A percentile compares a stretch with the other conserved stretches of the same genome.
phyloP scores from a whole-genome alignment of 2,797 vertebrate species.

The Sphenopsis melanotis region DNA sequence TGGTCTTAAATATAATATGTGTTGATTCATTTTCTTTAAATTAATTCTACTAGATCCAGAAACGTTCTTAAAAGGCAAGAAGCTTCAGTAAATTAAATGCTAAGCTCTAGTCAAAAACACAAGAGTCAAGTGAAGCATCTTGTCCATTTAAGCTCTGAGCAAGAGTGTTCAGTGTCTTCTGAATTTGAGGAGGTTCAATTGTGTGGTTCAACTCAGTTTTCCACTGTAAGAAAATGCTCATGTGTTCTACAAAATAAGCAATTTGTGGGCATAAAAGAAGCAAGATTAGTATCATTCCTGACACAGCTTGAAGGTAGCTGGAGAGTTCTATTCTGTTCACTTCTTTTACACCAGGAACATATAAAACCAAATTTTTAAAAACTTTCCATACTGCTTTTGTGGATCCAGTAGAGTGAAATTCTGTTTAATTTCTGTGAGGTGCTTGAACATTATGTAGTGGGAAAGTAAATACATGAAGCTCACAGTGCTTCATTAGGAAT shows the following conservation, averaged over 20 bases:
- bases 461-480: not conserved
- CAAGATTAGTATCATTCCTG: not conserved
- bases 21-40: not conserved
- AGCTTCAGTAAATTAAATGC: not conserved
- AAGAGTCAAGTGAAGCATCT: not conserved
- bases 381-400: not conserved
- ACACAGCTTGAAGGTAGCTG: not conserved
- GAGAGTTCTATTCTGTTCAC: not conserved
- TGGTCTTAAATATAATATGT: not conserved
- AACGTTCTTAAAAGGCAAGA: not conserved
- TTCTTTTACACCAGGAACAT: not conserved
- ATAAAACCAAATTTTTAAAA: not conserved
- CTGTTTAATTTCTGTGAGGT: not conserved
- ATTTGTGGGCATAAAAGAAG: not conserved
- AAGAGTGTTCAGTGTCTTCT: not conserved
- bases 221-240: not conserved
- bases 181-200: not conserved
- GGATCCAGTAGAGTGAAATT: not conserved
- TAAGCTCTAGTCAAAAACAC: not conserved
- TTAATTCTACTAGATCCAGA: not conserved
- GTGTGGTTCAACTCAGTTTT: not conserved
- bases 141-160: not conserved
- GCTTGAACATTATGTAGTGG: not conserved
- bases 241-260: not conserved
- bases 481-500: not conserved